phyloP scores from a whole-genome alignment of 1,140 invertebrate genomes.

The Sipha flava region DNA sequence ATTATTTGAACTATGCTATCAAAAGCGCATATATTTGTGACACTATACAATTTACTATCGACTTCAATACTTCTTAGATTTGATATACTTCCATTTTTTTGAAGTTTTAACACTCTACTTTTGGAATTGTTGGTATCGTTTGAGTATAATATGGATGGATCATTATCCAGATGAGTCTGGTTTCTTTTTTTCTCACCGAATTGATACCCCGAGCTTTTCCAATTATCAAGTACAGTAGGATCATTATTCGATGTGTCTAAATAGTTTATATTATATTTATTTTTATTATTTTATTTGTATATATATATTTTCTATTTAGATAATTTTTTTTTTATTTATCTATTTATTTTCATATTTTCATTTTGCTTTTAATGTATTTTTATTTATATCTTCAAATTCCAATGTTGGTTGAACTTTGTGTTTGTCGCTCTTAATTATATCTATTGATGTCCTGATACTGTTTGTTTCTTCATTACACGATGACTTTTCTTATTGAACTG shows the following conservation, averaged over 20 bases:
- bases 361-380: too few species aligned
- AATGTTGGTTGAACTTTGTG: background rate
- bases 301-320: too few species aligned
- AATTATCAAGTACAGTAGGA: background rate
- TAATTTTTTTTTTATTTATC: too few species aligned
- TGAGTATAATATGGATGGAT: background rate
- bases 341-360: too few species aligned
- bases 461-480: background rate
- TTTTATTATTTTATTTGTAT: background rate
- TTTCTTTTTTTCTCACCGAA: background rate
- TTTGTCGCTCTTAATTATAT: too few species aligned
- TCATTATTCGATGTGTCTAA: background rate
- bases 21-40: background rate
- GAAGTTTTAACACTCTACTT: background rate
- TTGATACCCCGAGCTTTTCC: background rate
- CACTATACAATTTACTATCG: background rate
- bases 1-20: background rate
- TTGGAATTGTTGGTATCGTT: background rate
- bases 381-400: too few species aligned
- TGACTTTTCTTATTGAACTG: too few species aligned
- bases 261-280: background rate
- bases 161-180: background rate
- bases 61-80: background rate
- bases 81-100: background rate
- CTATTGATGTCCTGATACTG: too few species aligned